Base-by-base conservation (phyloP, 2,113 vertebrate genomes). In the Dolichotis patagonum region DNA sequence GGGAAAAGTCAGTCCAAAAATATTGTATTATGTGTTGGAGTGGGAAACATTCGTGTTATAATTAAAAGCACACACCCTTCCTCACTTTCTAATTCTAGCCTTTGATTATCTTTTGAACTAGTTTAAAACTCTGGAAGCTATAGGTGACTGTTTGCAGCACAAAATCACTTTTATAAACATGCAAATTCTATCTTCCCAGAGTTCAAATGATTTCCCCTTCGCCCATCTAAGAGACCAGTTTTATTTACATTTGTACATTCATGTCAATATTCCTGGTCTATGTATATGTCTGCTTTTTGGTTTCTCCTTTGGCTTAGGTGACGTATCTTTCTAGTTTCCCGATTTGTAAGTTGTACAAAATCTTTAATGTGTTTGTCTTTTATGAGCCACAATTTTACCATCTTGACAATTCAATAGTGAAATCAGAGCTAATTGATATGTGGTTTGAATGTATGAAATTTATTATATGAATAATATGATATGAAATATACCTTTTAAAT, bases 361-460 rank as follows among this genome's bases (percentile, higher is more conserved):
- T 96, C 17, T 69, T 93, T 87, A 83, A 87, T 1, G 2, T 32
- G 41, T 46, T 90, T 67, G 19, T 87, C n/a, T 94, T 84, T n/a
- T 78, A 54, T 60, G 13, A 86, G 38, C 49, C 41, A 4, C 35
- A 11, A 56, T 24, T 83, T 95, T 28, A 26, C 82, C 43, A 78
- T 83, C 78, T 75, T 13, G 41, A 77, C 93, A 87, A 54, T 17
- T 86, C 41, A 83, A 43, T 7, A 56, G n/a, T 63, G 14, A 83
- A 94, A 75, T 60, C 85, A 56, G 30, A 96, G 38, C 56, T 62
- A 88, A 54, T 24, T 24, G 35, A 87, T 58, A 62, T 7, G 54
- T 41, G 52, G n/a, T 69, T 71, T 71, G 90, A 95, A 73, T 73
- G 62, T 73, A 65, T 90, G n/a, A 90, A 90, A 90, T 80, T 22